Base-by-base conservation (phyloP, 2,113 vertebrate species). In the Electrona antarctica region DNA sequence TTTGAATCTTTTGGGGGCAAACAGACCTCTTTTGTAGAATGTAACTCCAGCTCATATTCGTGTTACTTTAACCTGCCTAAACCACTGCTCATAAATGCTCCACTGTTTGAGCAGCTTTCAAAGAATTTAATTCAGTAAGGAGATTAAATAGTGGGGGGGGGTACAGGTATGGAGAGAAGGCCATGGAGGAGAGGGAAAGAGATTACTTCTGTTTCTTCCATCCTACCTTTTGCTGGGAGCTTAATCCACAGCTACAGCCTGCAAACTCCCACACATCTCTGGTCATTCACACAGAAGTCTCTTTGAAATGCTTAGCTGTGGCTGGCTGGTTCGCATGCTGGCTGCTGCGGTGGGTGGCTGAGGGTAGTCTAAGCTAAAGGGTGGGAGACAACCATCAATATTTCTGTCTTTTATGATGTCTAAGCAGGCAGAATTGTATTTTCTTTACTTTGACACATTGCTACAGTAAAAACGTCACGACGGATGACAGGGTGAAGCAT, bases 161-260 rank as follows among this genome's bases (percentile, higher is more conserved):
- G 73, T 51, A 66, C 84, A 90, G 90, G 89, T 89, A 88, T 73
- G 79, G 84, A 67, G 80, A 87, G 80, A 83, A 81, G 74, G 71
- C 66, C 73, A 59, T 66, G 86, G 76, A 78, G 68, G 75, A 86
- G 79, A 89, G 67, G 72, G 66, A 76, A 41, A 90, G 86, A 88
- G 90, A 92, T 93, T 92, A 91, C 86, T 83, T 87, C 87, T 78
- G 80, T 92, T 91, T 91, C 80, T 85, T 85, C 86, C 86, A 84
- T 88, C 89, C 85, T 83, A 73, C 87, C 86, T 80, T 85, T 89
- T 86, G 79, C 86, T 77, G 71, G 81, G 81, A 88, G 85, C 77
- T 87, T 92, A 91, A 92, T 91, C 90, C 89, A 87, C 60, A 83
- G 79, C 76, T 81, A 68, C 71, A 85, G 83, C 81, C 80, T 82